A percentile compares a stretch with the other conserved stretches of the same genome.
Conservation (phyloP, 2,888 invertebrate species). For the Drosophila leonis region DNA sequence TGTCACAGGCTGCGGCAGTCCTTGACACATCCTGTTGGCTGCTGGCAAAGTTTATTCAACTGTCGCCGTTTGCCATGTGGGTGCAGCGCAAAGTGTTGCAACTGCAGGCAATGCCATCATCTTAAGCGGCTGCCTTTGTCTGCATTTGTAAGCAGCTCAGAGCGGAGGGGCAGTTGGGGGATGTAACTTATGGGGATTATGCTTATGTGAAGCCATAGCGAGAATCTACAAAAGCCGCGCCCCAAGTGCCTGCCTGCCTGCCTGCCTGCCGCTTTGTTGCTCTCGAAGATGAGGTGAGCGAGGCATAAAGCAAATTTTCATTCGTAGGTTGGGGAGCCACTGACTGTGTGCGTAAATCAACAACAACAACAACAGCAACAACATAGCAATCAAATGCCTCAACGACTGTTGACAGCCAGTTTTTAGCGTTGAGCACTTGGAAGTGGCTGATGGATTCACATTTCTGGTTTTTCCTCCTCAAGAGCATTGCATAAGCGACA, state of each 20-base stretch:
- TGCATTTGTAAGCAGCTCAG: constrained; percentile 28
- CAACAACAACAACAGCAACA: constrained; percentile 24
- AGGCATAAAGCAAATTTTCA: constrained; percentile 52
- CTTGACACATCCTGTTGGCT: constrained; percentile 54
- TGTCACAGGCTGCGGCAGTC: constrained; percentile 7
- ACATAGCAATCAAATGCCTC: constrained; percentile 37
- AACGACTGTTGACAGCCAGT: constrained; percentile 52
- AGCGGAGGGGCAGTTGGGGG: not conserved
- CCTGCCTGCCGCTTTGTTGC: constrained; percentile 26
- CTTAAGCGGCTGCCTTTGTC: constrained; percentile 52
- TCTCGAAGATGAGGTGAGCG: not conserved
- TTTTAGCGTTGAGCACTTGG: constrained; percentile 42
- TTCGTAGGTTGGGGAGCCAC: constrained; percentile 43
- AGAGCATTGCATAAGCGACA: constrained; percentile 43
- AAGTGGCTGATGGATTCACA: constrained; percentile 41
- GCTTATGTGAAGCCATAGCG: constrained; percentile 59
- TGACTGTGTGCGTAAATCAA: constrained; percentile 52
- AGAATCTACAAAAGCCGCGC: constrained; percentile 48
- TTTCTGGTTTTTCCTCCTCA: constrained; percentile 33
- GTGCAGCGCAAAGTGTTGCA: constrained; percentile 44
- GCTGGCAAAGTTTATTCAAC: constrained; percentile 70
- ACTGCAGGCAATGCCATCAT: constrained; percentile 55
- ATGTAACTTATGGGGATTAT: constrained; percentile 6
- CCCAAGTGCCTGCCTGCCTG: constrained; percentile 30
- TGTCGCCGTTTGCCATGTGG: constrained; percentile 22